These are phyloP conservation scores for Phyllotreta cruciferae DNA, from an alignment of 2,888 invertebrate genomes.

Conservation along the genomic window DNA sequence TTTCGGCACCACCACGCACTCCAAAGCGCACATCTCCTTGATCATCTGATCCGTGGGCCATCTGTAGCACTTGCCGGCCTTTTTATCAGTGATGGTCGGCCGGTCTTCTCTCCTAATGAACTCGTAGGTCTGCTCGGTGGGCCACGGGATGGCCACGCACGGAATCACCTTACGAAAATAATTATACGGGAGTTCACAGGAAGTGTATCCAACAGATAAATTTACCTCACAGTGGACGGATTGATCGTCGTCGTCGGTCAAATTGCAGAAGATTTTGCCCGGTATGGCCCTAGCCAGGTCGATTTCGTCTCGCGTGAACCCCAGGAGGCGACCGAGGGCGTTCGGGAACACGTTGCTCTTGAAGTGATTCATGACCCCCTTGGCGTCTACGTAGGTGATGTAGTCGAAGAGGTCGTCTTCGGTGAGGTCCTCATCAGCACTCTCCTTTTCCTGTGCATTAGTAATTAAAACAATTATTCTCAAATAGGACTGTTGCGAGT, in stretches of 20 bases:
- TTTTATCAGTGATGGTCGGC: conserved; percentile 55
- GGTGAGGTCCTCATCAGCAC: conserved; percentile 22
- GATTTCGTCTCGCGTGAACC: conserved; percentile 66
- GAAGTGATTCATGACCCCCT: conserved; percentile 74
- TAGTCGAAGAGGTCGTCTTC: conserved; percentile 49
- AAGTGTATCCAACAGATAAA: conserved; percentile 54
- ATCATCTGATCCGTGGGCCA: conserved; percentile 78
- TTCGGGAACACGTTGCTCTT: conserved; percentile 68
- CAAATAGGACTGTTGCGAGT: too few species aligned
- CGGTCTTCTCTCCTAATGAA: conserved; percentile 69
- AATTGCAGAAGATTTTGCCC: conserved; percentile 70
- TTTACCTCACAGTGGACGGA: conserved; percentile 75
- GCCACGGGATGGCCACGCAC: conserved; percentile 75
- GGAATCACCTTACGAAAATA: conserved; percentile 67
- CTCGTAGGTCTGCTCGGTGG: conserved; percentile 73
- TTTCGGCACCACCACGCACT: conserved; percentile 75
- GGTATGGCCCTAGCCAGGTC: conserved; percentile 68
- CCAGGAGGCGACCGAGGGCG: conserved; percentile 67
- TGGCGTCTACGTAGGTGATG: conserved; percentile 68
- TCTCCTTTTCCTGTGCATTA: conserved; percentile 53
- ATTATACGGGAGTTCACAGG: neutral
- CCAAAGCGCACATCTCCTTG: conserved; percentile 70
- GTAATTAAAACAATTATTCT: too few species aligned
- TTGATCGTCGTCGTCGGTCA: conserved; percentile 55
- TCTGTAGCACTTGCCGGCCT: conserved; percentile 61